phyloP scores from a whole-genome alignment of 2,888 invertebrate genomes.

The Trimorus sp. region DNA sequence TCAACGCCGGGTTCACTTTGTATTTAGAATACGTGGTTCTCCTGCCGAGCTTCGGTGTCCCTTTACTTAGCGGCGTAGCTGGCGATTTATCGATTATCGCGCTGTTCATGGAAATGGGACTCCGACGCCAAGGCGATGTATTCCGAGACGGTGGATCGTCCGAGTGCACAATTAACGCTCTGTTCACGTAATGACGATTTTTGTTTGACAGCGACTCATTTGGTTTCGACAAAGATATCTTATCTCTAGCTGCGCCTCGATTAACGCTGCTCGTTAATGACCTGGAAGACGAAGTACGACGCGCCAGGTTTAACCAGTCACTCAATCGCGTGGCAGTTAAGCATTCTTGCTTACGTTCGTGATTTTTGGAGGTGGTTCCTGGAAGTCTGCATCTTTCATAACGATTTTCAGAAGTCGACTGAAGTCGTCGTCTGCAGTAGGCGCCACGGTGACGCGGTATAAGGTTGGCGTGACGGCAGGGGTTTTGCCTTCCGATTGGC shows the following conservation, averaged over 20 bases:
- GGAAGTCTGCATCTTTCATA: background rate
- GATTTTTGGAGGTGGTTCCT: background rate
- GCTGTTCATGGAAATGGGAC: conserved; percentile 75
- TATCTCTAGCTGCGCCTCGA: conserved; percentile 24
- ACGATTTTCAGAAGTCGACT: no score
- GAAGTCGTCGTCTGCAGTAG: conserved; percentile 7
- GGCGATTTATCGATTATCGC: conserved; percentile 76
- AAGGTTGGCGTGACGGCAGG: conserved; percentile 70
- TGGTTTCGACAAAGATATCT: conserved; percentile 43
- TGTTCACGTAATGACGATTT: conserved; percentile 60
- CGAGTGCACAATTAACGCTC: conserved; percentile 62
- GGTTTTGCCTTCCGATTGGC: conserved; percentile 81
- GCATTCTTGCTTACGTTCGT: conserved; percentile 68
- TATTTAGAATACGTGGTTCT: conserved; percentile 68
- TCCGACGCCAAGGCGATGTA: conserved; percentile 71
- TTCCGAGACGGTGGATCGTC: conserved; percentile 61
- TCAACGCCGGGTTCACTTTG: conserved; percentile 76
- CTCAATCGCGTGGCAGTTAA: conserved; percentile 76
- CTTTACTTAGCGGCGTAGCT: conserved; percentile 41
- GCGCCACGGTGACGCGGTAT: conserved; percentile 69
- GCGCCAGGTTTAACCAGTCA: conserved; percentile 79
- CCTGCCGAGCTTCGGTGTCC: conserved; percentile 61
- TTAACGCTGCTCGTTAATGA: no score
- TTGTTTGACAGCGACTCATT: background rate
- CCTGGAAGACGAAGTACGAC: conserved; percentile 51